Conservation (phyloP, 1,140 invertebrate genomes). For the Aricia agestis region DNA sequence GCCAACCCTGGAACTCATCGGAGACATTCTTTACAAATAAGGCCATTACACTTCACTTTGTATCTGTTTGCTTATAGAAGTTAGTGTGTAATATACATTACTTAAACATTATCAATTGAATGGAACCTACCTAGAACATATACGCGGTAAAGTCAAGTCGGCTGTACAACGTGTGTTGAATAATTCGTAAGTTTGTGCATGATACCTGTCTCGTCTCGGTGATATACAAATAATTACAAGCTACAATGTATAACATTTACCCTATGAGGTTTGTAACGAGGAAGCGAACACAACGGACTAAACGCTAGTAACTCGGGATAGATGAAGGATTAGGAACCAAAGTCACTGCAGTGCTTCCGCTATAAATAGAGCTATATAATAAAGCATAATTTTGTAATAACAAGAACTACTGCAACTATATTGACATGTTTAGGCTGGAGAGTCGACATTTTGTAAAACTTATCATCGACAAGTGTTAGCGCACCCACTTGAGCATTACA, state of each 20-base stretch:
- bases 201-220: slow-evolving; percentile 54
- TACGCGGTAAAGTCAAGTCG: slow-evolving; percentile 19
- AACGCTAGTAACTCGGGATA: slow-evolving; percentile 19
- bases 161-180: slow-evolving; percentile 50
- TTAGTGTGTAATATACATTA: slow-evolving; percentile 66
- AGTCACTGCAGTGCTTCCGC: slow-evolving; percentile 54
- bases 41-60: slow-evolving; percentile 50
- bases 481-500: slow-evolving; percentile 58
- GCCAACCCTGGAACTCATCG: neutral
- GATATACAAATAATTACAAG: slow-evolving; percentile 58
- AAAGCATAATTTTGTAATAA: slow-evolving; percentile 71
- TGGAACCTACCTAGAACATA: slow-evolving; percentile 70
- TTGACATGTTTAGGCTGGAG: slow-evolving; percentile 60
- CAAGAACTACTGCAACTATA: slow-evolving; percentile 67
- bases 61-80: slow-evolving; percentile 51
- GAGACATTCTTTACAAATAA: slow-evolving; percentile 46
- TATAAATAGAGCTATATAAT: slow-evolving; percentile 70
- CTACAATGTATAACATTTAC: slow-evolving; percentile 37
- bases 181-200: slow-evolving; percentile 70
- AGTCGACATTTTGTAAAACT: slow-evolving; percentile 44
- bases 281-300: slow-evolving; percentile 25
- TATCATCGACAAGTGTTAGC: neutral
- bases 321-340: slow-evolving; percentile 57
- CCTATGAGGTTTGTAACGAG: slow-evolving; percentile 29
- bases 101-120: slow-evolving; percentile 72